phyloP scores from a whole-genome alignment of 2,888 invertebrate species.

The Himalopsyche kuldschensis region DNA sequence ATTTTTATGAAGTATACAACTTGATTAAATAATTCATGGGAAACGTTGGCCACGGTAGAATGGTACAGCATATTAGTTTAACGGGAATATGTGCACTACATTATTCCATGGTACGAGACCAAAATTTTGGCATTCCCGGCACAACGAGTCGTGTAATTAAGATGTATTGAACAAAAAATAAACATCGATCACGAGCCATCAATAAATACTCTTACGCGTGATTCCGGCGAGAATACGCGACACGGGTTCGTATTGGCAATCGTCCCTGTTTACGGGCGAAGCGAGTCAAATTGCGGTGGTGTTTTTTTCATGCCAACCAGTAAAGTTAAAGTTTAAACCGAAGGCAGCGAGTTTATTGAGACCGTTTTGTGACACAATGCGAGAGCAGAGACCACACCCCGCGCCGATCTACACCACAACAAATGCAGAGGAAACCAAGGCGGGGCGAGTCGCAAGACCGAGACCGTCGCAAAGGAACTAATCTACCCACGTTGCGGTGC shows the following conservation, averaged over 20 bases:
- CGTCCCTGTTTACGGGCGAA: not conserved
- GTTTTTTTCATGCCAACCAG: not conserved
- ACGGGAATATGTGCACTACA: not conserved
- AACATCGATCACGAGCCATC: not conserved
- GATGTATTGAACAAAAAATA: not conserved
- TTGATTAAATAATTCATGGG: too few relatives aligned
- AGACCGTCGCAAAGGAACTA: too few relatives aligned
- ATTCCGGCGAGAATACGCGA: not conserved
- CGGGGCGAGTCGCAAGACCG: too few relatives aligned
- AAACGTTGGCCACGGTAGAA: too few relatives aligned
- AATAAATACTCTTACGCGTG: not conserved
- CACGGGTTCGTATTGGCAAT: not conserved
- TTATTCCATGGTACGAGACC: not conserved
- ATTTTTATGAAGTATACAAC: too few relatives aligned
- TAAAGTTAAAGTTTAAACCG: not conserved
- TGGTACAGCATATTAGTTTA: too few relatives aligned
- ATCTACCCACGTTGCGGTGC: too few relatives aligned
- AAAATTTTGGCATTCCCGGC: not conserved
- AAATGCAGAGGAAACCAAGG: not conserved
- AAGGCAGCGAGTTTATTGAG: not conserved
- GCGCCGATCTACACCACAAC: not conserved
- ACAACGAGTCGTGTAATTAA: not conserved
- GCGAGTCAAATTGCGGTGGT: not conserved
- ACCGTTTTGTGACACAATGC: not conserved
- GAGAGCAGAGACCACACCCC: not conserved